Conservation (phyloP, 2,113 vertebrate species). For the Platichthys flesus region DNA sequence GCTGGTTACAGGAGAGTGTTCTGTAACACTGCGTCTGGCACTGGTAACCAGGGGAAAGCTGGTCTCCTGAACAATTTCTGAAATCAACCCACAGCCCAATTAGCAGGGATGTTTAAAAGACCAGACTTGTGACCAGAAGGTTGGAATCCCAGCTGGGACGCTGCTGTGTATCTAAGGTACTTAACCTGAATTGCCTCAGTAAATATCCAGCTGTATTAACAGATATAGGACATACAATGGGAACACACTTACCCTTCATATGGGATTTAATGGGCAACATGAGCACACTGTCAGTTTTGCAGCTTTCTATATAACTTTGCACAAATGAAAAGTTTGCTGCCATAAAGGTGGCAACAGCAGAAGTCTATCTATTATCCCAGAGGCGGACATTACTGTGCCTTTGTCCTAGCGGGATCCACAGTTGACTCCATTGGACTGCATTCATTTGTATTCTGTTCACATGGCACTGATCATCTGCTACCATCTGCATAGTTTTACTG, state of each 20-base stretch:
- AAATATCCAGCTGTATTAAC: conserved; percentile 83
- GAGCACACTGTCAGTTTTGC: conserved; percentile 60
- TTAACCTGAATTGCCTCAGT: conserved; percentile 86
- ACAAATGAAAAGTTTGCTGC: conserved; percentile 71
- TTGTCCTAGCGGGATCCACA: conserved; percentile 66
- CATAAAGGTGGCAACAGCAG: conserved; percentile 57
- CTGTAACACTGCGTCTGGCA: conserved; percentile 18
- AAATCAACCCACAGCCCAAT: conserved; percentile 80
- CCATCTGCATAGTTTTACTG: conserved; percentile 83
- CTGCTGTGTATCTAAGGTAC: conserved; percentile 73
- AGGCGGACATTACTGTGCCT: conserved; percentile 53
- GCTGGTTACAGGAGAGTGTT: conserved; percentile 16
- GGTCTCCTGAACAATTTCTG: conserved; percentile 60
- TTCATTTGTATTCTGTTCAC: conserved; percentile 79
- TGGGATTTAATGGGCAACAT: conserved; percentile 65
- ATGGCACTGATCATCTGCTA: conserved; percentile 77
- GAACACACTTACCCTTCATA: conserved; percentile 63
- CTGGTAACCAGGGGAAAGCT: conserved; percentile 56
- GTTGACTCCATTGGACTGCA: conserved; percentile 56
- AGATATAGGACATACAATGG: conserved; percentile 77
- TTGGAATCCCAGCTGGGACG: conserved; percentile 81
- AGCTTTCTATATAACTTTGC: conserved; percentile 62
- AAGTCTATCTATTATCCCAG: conserved; percentile 56
- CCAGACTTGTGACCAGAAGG: conserved; percentile 84
- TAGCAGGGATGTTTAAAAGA: conserved; percentile 81